Evolutionary conservation across 2,888 invertebrate genomes (phyloP), one percentile per base, ranked within the genome.

Genomic region (Periphyllus acericola): DNA sequence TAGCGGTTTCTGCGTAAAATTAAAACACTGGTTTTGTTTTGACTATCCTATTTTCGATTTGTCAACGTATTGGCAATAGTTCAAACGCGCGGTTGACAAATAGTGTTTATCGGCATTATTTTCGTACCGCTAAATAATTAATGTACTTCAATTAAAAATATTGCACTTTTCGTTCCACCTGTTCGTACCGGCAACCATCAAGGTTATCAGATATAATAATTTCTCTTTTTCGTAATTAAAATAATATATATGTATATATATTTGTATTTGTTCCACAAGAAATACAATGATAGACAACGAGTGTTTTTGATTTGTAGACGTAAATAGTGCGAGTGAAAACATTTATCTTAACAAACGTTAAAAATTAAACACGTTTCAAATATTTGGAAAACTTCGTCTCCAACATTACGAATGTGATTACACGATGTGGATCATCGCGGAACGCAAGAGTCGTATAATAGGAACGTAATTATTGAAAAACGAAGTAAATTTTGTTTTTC

Each of bases 111-210:
- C 25, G 36, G 34, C 52, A 34, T 11, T 19, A 40, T 68, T 29
- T 40, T 81, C 40, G 40, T 40, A 40, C 66, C 80, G 40, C 80
- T 32, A 11, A 81, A 68, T 81, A 81, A 68, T 81, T 32, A 19
- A 21, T 81, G 40, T 68, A 81, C 40, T 81, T 68, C 19, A 81
- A 81, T 81, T 81, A 52, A 29, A 81, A 17, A 81, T 40, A 81
- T 68, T 40, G 29, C 29, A 66, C 36, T 81, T 81, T 81, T 68
- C 80, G 80, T 81, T 81, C 80, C 80, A 66, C 80, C 60, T 80
- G 19, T 60, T 34, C n/a, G 19, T 60, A 34, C 60, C 25, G 6
- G 36, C n/a, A 80, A 66, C n/a, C 32, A 36, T 66, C 80, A 80
- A 80, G 80, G 80, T n/a, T 79, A 36, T 60, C 80, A 19, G 52